Conservation (phyloP, 2,113 vertebrate species). For the Odontesthes bonariensis region DNA sequence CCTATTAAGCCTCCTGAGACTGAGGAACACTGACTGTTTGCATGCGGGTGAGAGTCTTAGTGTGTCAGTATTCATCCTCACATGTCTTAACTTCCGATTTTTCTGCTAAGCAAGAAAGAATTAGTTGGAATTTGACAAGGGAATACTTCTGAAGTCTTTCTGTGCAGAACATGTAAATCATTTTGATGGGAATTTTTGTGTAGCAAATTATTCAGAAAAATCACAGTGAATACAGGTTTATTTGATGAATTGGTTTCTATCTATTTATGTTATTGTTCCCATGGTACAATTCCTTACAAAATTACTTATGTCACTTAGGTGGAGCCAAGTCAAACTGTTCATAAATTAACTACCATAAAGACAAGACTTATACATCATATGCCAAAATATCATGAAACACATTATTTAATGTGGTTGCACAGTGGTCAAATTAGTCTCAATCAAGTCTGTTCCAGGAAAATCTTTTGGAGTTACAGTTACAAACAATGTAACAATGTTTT, state of each 20-base stretch:
- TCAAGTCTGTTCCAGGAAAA: background rate
- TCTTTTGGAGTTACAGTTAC: background rate
- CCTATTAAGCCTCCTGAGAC: slow-evolving; percentile 68
- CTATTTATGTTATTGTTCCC: background rate
- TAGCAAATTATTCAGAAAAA: slow-evolving; percentile 27
- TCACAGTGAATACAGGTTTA: background rate
- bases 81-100: slow-evolving; percentile 24
- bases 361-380: background rate
- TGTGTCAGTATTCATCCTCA: slow-evolving; percentile 26
- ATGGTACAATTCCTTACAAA: background rate
- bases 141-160: slow-evolving; percentile 3
- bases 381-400: background rate
- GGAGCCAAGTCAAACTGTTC: background rate
- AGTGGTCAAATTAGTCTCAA: background rate
- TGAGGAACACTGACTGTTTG: slow-evolving; percentile 65
- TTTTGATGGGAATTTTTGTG: slow-evolving; percentile 26
- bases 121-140: slow-evolving; percentile 23
- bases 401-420: background rate
- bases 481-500: too few relatives aligned
- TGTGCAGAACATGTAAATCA: slow-evolving; percentile 10
- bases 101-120: slow-evolving; percentile 40
- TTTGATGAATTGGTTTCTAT: slow-evolving; percentile 11
- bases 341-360: background rate
- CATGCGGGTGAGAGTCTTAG: slow-evolving; percentile 47
- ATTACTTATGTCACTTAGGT: background rate